These are phyloP conservation scores for Apteryx owenii DNA, from an alignment of 2,113 vertebrate species.

Conservation along the genomic window DNA sequence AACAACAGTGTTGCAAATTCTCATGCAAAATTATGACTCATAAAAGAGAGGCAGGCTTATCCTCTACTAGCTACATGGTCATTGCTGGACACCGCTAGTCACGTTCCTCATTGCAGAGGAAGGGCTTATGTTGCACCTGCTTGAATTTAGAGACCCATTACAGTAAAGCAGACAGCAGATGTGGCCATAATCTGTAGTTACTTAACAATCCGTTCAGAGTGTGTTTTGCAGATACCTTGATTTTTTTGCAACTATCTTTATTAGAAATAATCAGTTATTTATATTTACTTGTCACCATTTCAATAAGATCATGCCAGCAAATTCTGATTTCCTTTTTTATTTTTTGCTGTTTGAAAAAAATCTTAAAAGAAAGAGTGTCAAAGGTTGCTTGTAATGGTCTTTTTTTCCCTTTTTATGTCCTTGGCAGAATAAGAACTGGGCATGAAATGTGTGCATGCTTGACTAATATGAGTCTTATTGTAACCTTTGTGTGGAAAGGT, in stretches of 20 bases:
- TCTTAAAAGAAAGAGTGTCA: neutral
- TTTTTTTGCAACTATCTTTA: neutral
- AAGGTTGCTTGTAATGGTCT: neutral
- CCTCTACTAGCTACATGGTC: neutral
- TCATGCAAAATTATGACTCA: neutral
- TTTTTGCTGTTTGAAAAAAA: neutral
- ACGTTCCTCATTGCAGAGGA: neutral
- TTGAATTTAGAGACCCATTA: neutral
- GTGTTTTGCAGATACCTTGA: neutral
- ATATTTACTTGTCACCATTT: neutral
- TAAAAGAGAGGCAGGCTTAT: neutral
- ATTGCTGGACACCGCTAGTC: neutral
- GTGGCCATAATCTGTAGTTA: neutral
- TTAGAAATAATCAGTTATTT: neutral
- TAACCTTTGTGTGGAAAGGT: conserved; percentile 52
- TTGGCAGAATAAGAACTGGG: conserved; percentile 2
- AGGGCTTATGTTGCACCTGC: neutral
- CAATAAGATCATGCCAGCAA: neutral
- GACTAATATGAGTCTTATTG: conserved; percentile 24
- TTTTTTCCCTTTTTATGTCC: neutral
- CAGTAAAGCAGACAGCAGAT: neutral
- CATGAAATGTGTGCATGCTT: neutral
- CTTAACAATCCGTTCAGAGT: neutral
- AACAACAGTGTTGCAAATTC: neutral
- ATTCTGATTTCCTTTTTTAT: neutral